Evolutionary conservation across 2,113 vertebrate species (phyloP).

Genomic region (Nanorana parkeri): DNA sequence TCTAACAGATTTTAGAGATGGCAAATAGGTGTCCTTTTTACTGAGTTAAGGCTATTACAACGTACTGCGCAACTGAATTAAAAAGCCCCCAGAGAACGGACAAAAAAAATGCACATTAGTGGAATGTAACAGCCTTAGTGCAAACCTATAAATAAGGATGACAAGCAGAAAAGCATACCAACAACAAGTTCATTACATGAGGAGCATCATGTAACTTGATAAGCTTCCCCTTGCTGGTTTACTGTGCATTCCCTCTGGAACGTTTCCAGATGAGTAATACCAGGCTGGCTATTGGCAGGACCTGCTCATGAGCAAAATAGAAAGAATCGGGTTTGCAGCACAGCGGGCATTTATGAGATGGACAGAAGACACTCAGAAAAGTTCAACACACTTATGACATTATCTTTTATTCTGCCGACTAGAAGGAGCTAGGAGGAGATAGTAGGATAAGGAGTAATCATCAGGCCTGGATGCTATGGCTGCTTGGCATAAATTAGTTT

Average conservation of each 20-base stretch:
- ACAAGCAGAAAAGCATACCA: slow-evolving; percentile 22
- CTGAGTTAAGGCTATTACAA: slow-evolving; percentile 42
- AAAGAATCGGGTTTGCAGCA: too few relatives aligned
- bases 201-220: not conserved
- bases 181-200: slow-evolving; percentile 19
- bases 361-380: too few relatives aligned
- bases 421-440: too few relatives aligned
- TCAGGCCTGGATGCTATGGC: too few relatives aligned
- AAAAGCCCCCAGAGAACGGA: slow-evolving; percentile 36
- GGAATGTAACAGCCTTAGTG: slow-evolving; percentile 27
- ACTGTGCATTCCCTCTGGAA: not conserved
- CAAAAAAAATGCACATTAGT: slow-evolving; percentile 36
- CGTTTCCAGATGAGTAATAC: too few relatives aligned
- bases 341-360: too few relatives aligned
- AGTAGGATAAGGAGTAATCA: too few relatives aligned
- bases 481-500: too few relatives aligned
- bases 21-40: slow-evolving; percentile 49
- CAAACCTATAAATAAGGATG: slow-evolving; percentile 41
- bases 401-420: too few relatives aligned
- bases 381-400: too few relatives aligned
- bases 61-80: slow-evolving; percentile 41
- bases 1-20: slow-evolving; percentile 66
- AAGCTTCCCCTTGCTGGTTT: slow-evolving; percentile 56
- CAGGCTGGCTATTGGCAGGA: too few relatives aligned
- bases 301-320: too few relatives aligned